Conservation (phyloP, 35 echinoderm and acorn worm genomes). For the Heliocidaris erythrogramma region DNA sequence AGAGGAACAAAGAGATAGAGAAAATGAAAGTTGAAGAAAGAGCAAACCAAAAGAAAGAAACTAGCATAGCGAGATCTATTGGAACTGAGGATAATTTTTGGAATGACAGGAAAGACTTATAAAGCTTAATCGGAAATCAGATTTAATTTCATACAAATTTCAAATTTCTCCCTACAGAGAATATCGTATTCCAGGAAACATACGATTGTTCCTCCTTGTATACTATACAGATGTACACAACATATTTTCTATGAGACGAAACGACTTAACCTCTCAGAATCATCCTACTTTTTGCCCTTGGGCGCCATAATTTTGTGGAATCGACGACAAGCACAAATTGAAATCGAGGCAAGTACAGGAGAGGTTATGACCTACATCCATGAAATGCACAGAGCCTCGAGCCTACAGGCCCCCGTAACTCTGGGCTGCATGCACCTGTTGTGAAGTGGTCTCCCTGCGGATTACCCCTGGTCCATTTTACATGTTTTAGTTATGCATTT, state of each 20-base stretch:
- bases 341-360: conserved; percentile 6
- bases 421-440: conserved; percentile 6
- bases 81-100: neutral
- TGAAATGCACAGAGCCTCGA: conserved; percentile 2
- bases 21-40: neutral
- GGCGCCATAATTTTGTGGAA: conserved; percentile 9
- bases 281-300: conserved; percentile 8
- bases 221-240: neutral
- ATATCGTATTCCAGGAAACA: neutral
- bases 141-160: conserved; percentile 7
- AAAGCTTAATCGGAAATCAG: neutral
- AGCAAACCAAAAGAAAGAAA: neutral
- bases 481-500: conserved; percentile 9
- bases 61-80: neutral
- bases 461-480: conserved; percentile 25
- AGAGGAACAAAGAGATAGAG: neutral
- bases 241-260: neutral
- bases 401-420: neutral
- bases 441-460: conserved; percentile 16
- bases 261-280: neutral
- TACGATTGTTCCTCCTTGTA: neutral
- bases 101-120: neutral
- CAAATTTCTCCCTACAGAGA: neutral
- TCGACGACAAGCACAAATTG: conserved; percentile 10
- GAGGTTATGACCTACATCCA: conserved; percentile 28